Base-by-base conservation (phyloP, 2,888 invertebrate species). In the Drosophila pullipes region DNA sequence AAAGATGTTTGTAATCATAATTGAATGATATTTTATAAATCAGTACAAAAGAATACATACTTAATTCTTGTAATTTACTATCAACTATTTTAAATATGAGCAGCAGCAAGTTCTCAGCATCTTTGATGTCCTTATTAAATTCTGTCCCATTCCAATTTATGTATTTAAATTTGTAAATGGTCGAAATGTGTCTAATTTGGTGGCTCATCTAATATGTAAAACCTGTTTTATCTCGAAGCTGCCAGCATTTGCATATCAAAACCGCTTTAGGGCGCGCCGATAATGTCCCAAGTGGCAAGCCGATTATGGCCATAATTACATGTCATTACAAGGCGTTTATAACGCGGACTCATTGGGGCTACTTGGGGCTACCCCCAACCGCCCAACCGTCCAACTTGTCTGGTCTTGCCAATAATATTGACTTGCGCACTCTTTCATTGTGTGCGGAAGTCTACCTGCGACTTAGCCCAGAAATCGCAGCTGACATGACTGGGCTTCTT, bases 301-400 rank as follows among this genome's bases (percentile, higher is more conserved):
- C 86, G 92, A 93, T 93, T 93, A 92, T 92, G 85, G 82, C 85
- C 90, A 80, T 89, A 91, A 92, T 92, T 92, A 92, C 92, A 91
- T 78, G 89, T 90, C 85, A 91, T 92, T 91, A 93, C 89, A 85
- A 78, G 70, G 84, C 82, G 90, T 88, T 91, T 92, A 93, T 89
- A 88, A 25, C 53, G 71, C 67, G 58, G 35, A 64, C 69, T 69
- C 64, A 69, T 69, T 62, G 63, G 44, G 53, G 33, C 57, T 53
- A 33, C 25, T 61, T 33, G 30, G 11, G 11, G 4, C 37, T 3
- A 10, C 25, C 30, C 47, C 50, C 33, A 11, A 31, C 25, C n/a
- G 50, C 6, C 13, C 57, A 9, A 13, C 25, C 35, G 0, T 3
- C 37, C 18, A 1, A 25, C 5, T 6, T 39, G 5, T 4, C 58